These are phyloP conservation scores for Miichthys miiuy DNA, from an alignment of 2,797 vertebrate species.

Conservation along the genomic window DNA sequence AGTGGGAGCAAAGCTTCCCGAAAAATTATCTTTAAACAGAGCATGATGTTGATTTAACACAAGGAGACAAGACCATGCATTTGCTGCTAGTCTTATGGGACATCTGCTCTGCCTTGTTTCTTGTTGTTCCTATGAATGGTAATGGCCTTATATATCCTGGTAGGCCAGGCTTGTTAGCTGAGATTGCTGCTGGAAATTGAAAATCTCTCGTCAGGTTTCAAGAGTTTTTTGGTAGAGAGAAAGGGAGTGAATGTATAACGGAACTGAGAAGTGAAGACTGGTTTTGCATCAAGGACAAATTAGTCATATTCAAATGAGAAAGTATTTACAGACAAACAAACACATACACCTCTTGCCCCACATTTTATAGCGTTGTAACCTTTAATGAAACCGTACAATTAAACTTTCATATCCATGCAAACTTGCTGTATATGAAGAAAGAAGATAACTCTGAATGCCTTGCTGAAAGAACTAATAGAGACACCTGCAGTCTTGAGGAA, in stretches of 20 bases:
- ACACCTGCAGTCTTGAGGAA: constrained; percentile 24
- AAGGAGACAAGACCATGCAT: constrained; percentile 64
- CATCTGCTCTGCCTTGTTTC: constrained; percentile 49
- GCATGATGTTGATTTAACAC: constrained; percentile 67
- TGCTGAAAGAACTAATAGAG: constrained; percentile 8
- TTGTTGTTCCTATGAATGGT: constrained; percentile 69
- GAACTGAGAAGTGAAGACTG: constrained; percentile 36
- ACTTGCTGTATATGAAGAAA: not conserved
- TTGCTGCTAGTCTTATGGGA: constrained; percentile 65
- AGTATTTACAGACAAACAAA: not conserved
- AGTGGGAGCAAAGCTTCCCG: constrained; percentile 40
- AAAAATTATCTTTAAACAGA: constrained; percentile 56
- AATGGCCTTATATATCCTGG: constrained; percentile 70
- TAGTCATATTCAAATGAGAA: constrained; percentile 21
- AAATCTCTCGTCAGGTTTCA: constrained; percentile 65
- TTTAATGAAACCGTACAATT: constrained; percentile 2
- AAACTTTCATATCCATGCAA: not conserved
- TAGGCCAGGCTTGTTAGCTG: constrained; percentile 62
- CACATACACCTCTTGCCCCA: not conserved
- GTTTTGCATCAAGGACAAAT: constrained; percentile 46
- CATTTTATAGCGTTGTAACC: not conserved
- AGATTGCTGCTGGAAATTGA: constrained; percentile 68
- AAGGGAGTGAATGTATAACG: constrained; percentile 2
- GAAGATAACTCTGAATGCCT: not conserved
- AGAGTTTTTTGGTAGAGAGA: constrained; percentile 19